phyloP scores from a whole-genome alignment of 2,113 vertebrate genomes.

The Candoia aspera region DNA sequence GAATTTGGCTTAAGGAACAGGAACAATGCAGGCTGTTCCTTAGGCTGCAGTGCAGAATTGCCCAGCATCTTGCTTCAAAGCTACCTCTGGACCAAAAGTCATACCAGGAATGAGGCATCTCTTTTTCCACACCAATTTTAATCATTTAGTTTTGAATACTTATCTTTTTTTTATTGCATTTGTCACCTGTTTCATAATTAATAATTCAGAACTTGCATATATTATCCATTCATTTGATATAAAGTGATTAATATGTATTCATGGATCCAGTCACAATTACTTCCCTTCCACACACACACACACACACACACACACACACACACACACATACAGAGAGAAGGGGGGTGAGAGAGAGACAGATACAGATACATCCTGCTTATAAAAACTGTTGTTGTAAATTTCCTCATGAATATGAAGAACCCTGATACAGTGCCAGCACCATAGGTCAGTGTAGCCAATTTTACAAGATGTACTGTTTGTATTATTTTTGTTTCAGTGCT shows the following conservation, averaged over 20 bases:
- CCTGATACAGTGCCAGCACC: background rate
- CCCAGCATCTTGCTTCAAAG: background rate
- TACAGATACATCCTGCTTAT: background rate
- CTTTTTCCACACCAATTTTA: background rate
- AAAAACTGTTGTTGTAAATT: background rate
- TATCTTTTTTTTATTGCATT: background rate
- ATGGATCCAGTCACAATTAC: background rate
- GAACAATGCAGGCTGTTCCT: background rate
- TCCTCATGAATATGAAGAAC: background rate
- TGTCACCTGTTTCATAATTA: background rate
- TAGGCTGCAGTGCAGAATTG: background rate
- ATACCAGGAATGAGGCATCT: background rate
- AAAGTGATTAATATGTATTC: background rate
- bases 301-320: background rate
- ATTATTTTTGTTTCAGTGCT: background rate
- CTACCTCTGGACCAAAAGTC: background rate
- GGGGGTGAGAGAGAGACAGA: background rate
- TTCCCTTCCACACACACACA: background rate
- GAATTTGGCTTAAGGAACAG: background rate
- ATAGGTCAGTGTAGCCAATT: background rate
- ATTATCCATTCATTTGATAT: background rate
- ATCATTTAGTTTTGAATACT: background rate
- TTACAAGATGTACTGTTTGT: background rate
- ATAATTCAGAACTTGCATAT: background rate
- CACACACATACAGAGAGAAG: background rate